These are phyloP conservation scores for Triplophysa siluroides DNA, from an alignment of 2,113 vertebrate species.

Conservation along the genomic window DNA sequence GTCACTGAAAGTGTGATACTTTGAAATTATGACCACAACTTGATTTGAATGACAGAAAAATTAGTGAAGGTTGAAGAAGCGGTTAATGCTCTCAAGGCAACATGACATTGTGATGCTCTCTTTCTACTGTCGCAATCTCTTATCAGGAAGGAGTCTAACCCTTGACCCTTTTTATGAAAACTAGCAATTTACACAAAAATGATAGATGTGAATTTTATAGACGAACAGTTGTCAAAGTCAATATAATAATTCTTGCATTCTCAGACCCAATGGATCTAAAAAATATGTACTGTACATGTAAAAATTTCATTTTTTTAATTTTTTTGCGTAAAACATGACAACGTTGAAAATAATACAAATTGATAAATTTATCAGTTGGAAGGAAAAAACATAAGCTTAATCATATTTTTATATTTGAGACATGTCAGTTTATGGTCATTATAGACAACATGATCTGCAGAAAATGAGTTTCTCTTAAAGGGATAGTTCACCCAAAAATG, in stretches of 20 bases:
- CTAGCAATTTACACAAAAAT: neutral
- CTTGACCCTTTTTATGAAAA: neutral
- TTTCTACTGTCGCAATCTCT: neutral
- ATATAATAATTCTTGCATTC: neutral
- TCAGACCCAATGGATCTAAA: neutral
- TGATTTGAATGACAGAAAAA: neutral
- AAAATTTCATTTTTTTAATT: neutral
- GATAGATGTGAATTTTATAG: neutral
- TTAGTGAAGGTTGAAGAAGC: neutral
- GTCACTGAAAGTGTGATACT: neutral
- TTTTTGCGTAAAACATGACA: neutral
- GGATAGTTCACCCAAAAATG: too few species aligned
- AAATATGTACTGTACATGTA: too few species aligned
- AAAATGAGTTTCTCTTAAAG: too few species aligned
- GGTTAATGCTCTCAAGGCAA: neutral
- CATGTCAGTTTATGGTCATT: neutral
- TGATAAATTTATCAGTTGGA: too few species aligned
- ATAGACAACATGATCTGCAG: neutral
- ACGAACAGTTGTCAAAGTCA: neutral
- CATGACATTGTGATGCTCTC: slow-evolving; percentile 13
- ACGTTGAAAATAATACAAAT: neutral
- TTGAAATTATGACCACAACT: neutral
- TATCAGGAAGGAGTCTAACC: neutral
- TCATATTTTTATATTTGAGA: neutral
- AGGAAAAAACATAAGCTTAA: neutral